Evolutionary conservation across 2,888 invertebrate species (phyloP).

Genomic region (Parasteatoda lunata): DNA sequence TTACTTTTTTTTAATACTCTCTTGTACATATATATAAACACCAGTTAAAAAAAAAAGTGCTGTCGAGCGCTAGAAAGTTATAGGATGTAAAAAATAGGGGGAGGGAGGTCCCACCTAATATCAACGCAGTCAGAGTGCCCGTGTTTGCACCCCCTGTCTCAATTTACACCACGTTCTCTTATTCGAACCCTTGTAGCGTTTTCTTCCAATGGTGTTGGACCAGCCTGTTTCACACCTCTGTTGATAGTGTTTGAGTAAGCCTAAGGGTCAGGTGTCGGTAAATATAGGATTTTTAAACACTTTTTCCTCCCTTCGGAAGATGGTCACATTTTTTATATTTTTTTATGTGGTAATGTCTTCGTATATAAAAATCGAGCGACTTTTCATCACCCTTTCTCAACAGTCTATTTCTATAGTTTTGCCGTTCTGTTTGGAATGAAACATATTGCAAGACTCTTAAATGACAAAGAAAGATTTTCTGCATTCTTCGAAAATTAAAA

Average conservation of each 20-base stretch:
- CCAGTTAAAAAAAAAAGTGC: no score
- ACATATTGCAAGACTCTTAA: no score
- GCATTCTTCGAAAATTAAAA: no score
- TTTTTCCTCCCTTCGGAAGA: conserved; percentile 14
- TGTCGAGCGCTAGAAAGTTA: no score
- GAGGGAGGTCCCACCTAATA: no score
- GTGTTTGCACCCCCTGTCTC: conserved; percentile 56
- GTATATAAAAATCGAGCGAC: neutral
- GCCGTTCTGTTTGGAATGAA: no score
- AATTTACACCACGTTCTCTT: conserved; percentile 45
- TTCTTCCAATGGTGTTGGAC: conserved; percentile 54
- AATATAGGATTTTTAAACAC: conserved; percentile 54
- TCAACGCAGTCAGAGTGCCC: neutral
- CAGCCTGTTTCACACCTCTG: conserved; percentile 52
- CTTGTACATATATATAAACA: no score
- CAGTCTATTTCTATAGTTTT: no score
- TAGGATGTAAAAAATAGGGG: no score
- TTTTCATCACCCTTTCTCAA: no score
- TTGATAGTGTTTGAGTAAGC: conserved; percentile 63
- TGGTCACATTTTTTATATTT: conserved; percentile 11
- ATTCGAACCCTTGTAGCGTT: neutral
- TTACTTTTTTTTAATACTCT: no score
- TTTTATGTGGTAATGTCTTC: neutral
- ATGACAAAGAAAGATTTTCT: no score
- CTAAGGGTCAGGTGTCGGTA: conserved; percentile 65